phyloP scores from a whole-genome alignment of 2,888 invertebrate genomes.

The Drosophila pseudotalamancana region DNA sequence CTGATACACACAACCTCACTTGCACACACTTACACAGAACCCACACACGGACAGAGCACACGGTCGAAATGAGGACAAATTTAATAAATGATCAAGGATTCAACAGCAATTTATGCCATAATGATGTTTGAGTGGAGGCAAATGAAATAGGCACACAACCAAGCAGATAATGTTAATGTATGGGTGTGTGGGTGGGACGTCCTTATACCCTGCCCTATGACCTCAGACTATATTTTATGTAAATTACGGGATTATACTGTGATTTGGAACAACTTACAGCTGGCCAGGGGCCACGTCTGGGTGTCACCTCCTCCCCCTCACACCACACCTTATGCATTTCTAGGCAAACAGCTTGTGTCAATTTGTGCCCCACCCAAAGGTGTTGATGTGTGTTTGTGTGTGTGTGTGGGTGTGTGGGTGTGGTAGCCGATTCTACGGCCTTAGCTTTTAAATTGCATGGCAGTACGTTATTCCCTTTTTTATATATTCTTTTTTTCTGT shows the following conservation, averaged over 20 bases:
- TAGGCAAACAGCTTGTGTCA: constrained; percentile 27
- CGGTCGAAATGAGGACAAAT: constrained; percentile 54
- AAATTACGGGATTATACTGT: constrained; percentile 77
- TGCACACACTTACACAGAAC: constrained; percentile 4
- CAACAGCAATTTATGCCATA: constrained; percentile 77
- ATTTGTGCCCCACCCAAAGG: constrained; percentile 37
- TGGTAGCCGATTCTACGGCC: neutral
- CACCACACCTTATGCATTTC: constrained; percentile 38
- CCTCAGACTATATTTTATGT: constrained; percentile 71
- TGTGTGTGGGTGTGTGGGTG: constrained; percentile 12
- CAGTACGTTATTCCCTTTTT: constrained; percentile 6
- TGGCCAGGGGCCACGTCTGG: constrained; percentile 47
- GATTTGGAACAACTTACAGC: constrained; percentile 71
- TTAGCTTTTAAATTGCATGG: constrained; percentile 38
- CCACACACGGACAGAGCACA: constrained; percentile 2
- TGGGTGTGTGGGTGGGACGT: constrained; percentile 31
- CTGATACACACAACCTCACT: neutral
- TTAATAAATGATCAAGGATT: constrained; percentile 81
- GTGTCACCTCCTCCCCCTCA: constrained; percentile 22
- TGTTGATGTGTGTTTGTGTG: constrained; percentile 46
- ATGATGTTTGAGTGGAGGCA: constrained; percentile 66
- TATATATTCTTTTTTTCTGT: neutral
- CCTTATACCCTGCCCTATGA: constrained; percentile 38
- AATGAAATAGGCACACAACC: constrained; percentile 37
- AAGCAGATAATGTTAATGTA: constrained; percentile 2